Evolutionary conservation across 2,113 vertebrate genomes (phyloP), one percentile per base, ranked within the genome.

Genomic region (Cryptotis parvus): DNA sequence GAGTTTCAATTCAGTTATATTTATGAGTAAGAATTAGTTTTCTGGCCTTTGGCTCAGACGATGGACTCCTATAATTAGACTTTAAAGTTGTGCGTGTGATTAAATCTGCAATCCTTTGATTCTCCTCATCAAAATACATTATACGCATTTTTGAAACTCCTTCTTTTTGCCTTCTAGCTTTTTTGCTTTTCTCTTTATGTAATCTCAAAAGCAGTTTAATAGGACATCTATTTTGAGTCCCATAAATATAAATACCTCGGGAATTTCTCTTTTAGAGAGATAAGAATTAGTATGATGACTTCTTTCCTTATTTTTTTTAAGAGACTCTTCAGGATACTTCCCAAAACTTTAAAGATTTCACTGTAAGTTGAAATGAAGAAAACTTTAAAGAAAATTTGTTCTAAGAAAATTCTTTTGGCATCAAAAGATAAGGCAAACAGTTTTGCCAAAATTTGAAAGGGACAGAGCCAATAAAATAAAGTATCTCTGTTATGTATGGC

Each of bases 1-100:
- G 35, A 89, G 35, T 43, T 94, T 88, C 79, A 77, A 70, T 69
- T 86, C 83, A 45, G 58, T 92, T 88, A 88, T 89, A 74, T 79
- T 91, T 90, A 77, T 1, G 1, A 72, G 68, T 35, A 88, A 41
- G 70, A 92, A 90, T 94, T 89, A 80, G 75, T 90, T 96, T 93
- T 77, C 45, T 95, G 91, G 94, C 91, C 91, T 95, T 91, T 94
- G 93, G 83, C 88, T 94, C 70, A 80, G 87, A 84, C 84, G 81
- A 91, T 90, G 75, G 76, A 85, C 90, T 94, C 61, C 18, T 90
- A 77, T 93, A 92, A 92, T 90, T 93, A 94, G 83, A 86, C 87
- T 86, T 83, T 88, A 90, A 92, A 76, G 85, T 86, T 90, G 75
- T 92, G 82, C 75, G n/a, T 92, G 68, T 81, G 93, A 97, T 94